These are phyloP conservation scores for Sthenelais limicola DNA, from an alignment of 2,888 invertebrate species.

Conservation along the genomic window DNA sequence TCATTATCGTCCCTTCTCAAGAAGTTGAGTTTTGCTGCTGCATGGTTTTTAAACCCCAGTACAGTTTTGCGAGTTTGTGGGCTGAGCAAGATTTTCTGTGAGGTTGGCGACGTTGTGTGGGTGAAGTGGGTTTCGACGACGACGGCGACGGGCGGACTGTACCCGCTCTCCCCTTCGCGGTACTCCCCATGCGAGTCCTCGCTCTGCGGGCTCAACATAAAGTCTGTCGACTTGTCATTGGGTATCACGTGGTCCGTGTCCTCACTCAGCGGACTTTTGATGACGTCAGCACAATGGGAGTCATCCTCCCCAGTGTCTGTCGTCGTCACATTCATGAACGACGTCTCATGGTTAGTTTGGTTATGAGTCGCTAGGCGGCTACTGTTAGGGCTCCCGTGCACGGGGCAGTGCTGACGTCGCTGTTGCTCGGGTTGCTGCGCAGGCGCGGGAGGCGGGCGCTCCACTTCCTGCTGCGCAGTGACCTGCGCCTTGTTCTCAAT, in stretches of 20 bases:
- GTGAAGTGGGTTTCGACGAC: slow-evolving; percentile 58
- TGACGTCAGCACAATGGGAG: background rate
- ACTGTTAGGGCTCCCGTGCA: slow-evolving; percentile 13
- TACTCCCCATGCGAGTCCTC: slow-evolving; percentile 79
- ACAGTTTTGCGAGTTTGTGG: background rate
- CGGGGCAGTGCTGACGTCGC: slow-evolving; percentile 42
- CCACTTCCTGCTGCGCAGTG: no score
- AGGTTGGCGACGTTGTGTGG: slow-evolving; percentile 25
- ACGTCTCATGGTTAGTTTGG: slow-evolving; percentile 55
- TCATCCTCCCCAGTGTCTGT: slow-evolving; percentile 53
- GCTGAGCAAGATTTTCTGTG: slow-evolving; percentile 24
- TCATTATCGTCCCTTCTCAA: slow-evolving; percentile 10
- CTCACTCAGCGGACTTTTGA: slow-evolving; percentile 49
- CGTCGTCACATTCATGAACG: slow-evolving; percentile 63
- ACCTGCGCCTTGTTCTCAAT: slow-evolving; percentile 53
- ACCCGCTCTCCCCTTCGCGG: slow-evolving; percentile 84
- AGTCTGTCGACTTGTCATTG: slow-evolving; percentile 88
- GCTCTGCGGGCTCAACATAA: slow-evolving; percentile 89
- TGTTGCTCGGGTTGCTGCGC: no score
- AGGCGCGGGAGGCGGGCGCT: no score
- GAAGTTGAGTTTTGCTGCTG: slow-evolving; percentile 6
- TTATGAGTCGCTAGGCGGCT: slow-evolving; percentile 1
- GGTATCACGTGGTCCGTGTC: slow-evolving; percentile 72
- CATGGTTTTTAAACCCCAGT: slow-evolving; percentile 29
- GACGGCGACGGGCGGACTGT: slow-evolving; percentile 76